Base-by-base conservation (phyloP, 2,888 invertebrate species). In the Sarcophaga carnaria region DNA sequence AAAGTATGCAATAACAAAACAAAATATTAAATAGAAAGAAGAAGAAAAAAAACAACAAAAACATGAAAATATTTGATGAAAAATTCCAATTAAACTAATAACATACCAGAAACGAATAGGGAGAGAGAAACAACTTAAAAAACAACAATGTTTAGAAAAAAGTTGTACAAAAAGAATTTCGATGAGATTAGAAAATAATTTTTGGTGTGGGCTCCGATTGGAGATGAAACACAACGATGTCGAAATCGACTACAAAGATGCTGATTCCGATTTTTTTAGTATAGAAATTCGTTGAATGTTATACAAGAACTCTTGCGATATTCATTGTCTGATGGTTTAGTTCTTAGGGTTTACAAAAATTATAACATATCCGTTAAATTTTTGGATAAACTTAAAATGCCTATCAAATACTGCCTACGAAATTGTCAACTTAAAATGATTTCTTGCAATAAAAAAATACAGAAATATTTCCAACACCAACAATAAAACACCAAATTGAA, bases 51-150 rank as follows among this genome's bases (percentile, higher is more conserved):
- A 25, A 62, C 17, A 20, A 80, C 20, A 27, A 37, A 45, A 71
- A 54, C 54, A 54, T 54, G 12, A 70, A 74, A 82, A 64, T 54
- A 20, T 70, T 79, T 76, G 17, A 60, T 74, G 72, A 86, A 79
- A 86, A 79, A 86, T 86, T 86, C 67, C 85, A 86, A 86, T 86
- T 82, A 82, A 82, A 82, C 79, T 86, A 86, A 86, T 86, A 86
- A 82, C 79, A 86, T 82, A 82, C 75, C 85, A 79, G 67, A 63
- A 76, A 37, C 37, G 37, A 37, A 37, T 0, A 37, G 8, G 10
- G 8, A 8, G 37, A 37, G 62, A 63, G 54, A 54, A 49, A 75
- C 60, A 79, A 67, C 85, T 79, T 67, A 79, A n/a, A 66, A 76
- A 81, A 37, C 6, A 81, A 37, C 6, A 37, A 79, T 85, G 79